Evolutionary conservation across 2,888 invertebrate genomes (phyloP), one percentile per base, ranked within the genome.

Genomic region (Nemotelus nigrinus): DNA sequence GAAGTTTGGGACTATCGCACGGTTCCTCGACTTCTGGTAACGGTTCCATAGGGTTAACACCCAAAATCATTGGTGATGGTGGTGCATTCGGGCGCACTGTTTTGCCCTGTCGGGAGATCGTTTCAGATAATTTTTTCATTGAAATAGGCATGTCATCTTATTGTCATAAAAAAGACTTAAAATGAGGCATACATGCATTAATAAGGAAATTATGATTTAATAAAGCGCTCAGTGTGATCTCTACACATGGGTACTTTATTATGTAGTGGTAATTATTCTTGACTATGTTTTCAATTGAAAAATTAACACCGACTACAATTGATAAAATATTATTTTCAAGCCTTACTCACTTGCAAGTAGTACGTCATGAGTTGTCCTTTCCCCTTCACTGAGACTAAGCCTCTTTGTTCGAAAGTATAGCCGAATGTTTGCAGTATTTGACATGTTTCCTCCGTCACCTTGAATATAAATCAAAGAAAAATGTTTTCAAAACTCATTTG

Each of bases 281-380:
- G 25, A 25, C 25, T 25, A 25, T 25, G 25, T 25, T 25, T 25
- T 25, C 25, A 25, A 25, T 25, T 25, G 25, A 25, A 25, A 25
- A 1, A 25, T 25, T 25, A 25, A 25, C 25, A 25, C 25, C 25
- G 1, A 25, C 1, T 25, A 25, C 25, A 25, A 25, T 25, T 25
- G 25, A 25, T 25, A 25, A 25, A 25, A 25, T 25, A 1, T 25
- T 25, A 1, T 25, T 25, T 25, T 25, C 25, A 25, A 25, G 25
- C 25, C 25, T 25, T 25, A 25, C 25, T 89, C 81, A 92, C 93
- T 85, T 91, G 89, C 81, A 98, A 88, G 85, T 97, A 98, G 87
- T 96, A 98, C 1, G 98, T 98, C 93, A 97, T 94, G 78, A 98
- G 90, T 85, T 97, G 94, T 10, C 98, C 98, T 88, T 98, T 99